Evolutionary conservation across 2,888 invertebrate genomes (phyloP), one percentile per base, ranked within the genome.

Genomic region (Parnassius smintheus): DNA sequence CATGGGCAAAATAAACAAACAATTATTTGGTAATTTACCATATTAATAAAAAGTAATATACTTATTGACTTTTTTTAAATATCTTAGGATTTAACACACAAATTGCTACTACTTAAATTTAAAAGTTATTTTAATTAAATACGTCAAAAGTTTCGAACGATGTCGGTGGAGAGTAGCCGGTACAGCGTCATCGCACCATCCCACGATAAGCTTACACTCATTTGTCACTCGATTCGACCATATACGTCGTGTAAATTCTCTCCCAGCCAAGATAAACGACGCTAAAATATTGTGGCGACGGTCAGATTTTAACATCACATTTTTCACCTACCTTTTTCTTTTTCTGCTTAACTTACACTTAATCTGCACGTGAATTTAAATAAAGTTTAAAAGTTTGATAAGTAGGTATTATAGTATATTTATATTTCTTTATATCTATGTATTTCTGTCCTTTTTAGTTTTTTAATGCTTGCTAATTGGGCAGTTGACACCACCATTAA

Each of bases 181-280:
- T 75, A 74, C 74, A 71, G 74, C 75, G 73, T 69, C 72, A 66
- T 56, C 56, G 56, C 61, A 53, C 46, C 53, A 56, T 51, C 51
- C 56, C 45, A 68, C 78, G 89, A 88, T 89, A 90, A 88, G 82
- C 75, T 65, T 78, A 74, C 77, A 75, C 84, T 90, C 90, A 91
- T 91, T 91, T 91, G 91, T 91, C 91, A 90, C 87, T 77, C 75
- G 76, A 74, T 78, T 80, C 84, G 80, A 78, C 81, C 79, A 83
- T 75, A 77, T 75, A 78, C 80, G 82, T 80, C 87, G 83, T 87
- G 89, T 88, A 87, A 85, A 90, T 90, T 88, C 87, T 81, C 81
- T 76, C 78, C 77, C 76, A 71, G 71, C 74, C 71, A 74, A 84
- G 87, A 88, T 88, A 87, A 85, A 86, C 81, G 78, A 81, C 80